These are phyloP conservation scores for Herpailurus yagouaroundi DNA, from an alignment of 2,113 vertebrate genomes.

Conservation along the genomic window DNA sequence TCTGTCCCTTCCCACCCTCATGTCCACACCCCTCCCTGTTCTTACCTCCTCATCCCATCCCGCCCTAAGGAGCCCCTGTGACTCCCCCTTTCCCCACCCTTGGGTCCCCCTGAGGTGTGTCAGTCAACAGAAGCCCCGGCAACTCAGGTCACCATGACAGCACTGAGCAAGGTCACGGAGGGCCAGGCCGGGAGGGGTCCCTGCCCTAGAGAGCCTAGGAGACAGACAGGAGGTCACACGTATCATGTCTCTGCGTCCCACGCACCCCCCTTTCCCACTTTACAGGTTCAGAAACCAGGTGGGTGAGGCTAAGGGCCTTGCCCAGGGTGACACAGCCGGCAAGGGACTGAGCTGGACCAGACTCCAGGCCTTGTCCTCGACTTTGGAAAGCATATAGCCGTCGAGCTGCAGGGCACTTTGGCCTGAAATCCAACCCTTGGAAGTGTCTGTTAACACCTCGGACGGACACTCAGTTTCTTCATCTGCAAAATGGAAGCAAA, in stretches of 20 bases:
- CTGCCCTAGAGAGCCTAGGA: background rate
- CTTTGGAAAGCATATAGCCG: background rate
- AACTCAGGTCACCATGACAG: background rate
- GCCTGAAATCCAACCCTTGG: background rate
- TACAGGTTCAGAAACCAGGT: too few relatives aligned
- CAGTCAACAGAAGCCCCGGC: background rate
- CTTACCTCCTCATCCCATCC: background rate
- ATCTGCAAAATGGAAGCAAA: background rate
- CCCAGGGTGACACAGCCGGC: background rate
- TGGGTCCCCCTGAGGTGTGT: background rate
- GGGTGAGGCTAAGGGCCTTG: background rate
- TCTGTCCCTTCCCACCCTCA: background rate
- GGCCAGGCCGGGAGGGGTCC: background rate
- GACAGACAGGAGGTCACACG: background rate
- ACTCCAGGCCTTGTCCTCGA: background rate
- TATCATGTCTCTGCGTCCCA: rapidly evolving
- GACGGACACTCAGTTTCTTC: background rate
- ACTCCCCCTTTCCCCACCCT: background rate
- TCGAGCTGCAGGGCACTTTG: background rate
- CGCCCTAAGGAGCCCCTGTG: background rate
- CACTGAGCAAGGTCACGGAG: background rate
- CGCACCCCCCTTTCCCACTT: background rate
- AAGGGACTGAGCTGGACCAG: background rate
- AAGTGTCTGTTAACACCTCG: background rate
- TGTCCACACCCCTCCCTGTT: background rate